phyloP scores from a whole-genome alignment of 2,888 invertebrate species.

The Cosmorhoe ocellata region DNA sequence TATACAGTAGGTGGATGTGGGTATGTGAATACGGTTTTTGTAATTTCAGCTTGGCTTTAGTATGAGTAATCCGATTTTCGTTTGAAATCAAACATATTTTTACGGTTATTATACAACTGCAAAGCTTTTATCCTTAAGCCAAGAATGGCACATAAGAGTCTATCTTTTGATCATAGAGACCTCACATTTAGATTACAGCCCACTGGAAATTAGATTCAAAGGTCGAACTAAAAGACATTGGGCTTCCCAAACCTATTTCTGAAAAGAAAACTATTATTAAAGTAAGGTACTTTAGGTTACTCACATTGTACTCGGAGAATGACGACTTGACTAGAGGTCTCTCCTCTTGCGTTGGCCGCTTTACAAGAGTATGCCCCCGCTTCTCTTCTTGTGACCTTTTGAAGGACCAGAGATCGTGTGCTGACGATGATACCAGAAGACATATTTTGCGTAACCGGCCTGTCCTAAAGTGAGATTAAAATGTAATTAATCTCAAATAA shows the following conservation, averaged over 20 bases:
- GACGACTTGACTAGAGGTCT: constrained; percentile 89
- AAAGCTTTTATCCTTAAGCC: not conserved
- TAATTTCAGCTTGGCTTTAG: no score
- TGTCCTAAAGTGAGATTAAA: constrained; percentile 55
- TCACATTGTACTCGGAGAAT: constrained; percentile 91
- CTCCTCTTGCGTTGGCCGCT: constrained; percentile 91
- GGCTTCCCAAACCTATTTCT: not conserved
- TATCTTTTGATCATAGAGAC: not conserved
- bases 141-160: not conserved
- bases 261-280: not conserved
- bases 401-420: constrained; percentile 92
- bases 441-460: constrained; percentile 90
- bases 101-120: not conserved
- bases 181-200: not conserved
- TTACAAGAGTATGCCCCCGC: constrained; percentile 92
- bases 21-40: no score
- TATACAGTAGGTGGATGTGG: not conserved
- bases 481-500: no score
- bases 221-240: not conserved
- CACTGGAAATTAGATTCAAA: not conserved
- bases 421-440: constrained; percentile 93
- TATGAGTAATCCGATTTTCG: not conserved
- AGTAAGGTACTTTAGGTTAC: constrained; percentile 55
- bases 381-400: constrained; percentile 90
- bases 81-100: not conserved